Percentiles rank a stretch among this genome's conserved stretches.
Evolutionary conservation across 2,797 vertebrate species (phyloP).

Genomic region (Melanogrammus aeglefinus): DNA sequence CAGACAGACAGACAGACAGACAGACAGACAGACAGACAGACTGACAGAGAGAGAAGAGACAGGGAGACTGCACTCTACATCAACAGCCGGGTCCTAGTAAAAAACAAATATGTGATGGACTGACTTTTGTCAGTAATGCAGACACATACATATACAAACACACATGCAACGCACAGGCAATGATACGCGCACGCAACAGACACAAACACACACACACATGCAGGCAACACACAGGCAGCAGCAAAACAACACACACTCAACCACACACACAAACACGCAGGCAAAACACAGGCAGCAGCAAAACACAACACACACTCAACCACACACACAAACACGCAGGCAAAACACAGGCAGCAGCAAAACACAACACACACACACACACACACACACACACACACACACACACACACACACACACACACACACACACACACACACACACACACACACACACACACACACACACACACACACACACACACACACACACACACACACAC

Average conservation of each 20-base stretch:
- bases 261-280: slow-evolving; percentile 10
- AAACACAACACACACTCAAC: slow-evolving; percentile 13
- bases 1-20: background rate
- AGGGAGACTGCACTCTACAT: slow-evolving; percentile 19
- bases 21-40: no score
- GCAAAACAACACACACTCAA: slow-evolving; percentile 13
- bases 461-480: slow-evolving; percentile 10
- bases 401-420: slow-evolving; percentile 12
- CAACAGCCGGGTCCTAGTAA: slow-evolving; percentile 29
- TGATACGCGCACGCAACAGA: no score
- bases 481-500: slow-evolving; percentile 19
- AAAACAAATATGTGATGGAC: background rate
- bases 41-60: slow-evolving; percentile 5
- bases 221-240: no score
- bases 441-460: slow-evolving; percentile 21
- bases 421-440: no score
- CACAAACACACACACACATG: no score
- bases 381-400: slow-evolving; percentile 15
- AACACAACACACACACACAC: slow-evolving; percentile 16
- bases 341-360: no score
- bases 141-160: background rate
- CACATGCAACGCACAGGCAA: no score
- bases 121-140: slow-evolving; percentile 29
- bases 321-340: background rate
- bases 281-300: no score